Conservation (phyloP, 23 tunicate species). For the Trididemnum clinides region DNA sequence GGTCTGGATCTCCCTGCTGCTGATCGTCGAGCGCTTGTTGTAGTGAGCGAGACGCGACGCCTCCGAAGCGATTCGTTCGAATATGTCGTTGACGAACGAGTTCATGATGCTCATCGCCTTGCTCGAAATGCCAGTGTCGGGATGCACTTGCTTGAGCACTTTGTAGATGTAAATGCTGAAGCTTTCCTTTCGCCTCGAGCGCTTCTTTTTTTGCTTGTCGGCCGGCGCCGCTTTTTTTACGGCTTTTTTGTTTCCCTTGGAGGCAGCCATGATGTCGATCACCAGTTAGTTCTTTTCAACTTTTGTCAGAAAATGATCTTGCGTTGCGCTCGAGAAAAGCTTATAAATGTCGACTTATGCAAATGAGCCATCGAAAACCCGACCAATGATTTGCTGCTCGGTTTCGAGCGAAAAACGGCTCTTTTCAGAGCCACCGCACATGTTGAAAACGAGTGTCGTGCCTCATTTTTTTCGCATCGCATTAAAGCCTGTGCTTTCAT, state of each 20-base stretch:
- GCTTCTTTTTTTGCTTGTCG: slow-evolving; percentile 54
- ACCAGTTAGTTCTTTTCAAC: too few relatives aligned
- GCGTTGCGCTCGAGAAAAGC: too few relatives aligned
- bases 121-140: slow-evolving; percentile 81
- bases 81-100: slow-evolving; percentile 73
- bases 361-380: too few relatives aligned
- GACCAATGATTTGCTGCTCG: too few relatives aligned
- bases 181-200: slow-evolving; percentile 53
- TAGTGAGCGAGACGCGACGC: slow-evolving; percentile 58
- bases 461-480: too few relatives aligned
- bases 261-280: slow-evolving; percentile 64
- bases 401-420: too few relatives aligned
- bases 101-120: slow-evolving; percentile 83
- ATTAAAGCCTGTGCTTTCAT: too few relatives aligned
- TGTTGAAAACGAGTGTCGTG: too few relatives aligned
- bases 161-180: slow-evolving; percentile 78
- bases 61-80: slow-evolving; percentile 69
- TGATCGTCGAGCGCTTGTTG: slow-evolving; percentile 80
- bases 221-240: slow-evolving; percentile 49
- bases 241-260: slow-evolving; percentile 75
- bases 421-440: too few relatives aligned
- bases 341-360: too few relatives aligned
- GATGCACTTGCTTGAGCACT: slow-evolving; percentile 82
- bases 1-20: slow-evolving; percentile 75
- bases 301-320: too few relatives aligned